Conservation (phyloP, 1,140 invertebrate genomes). For the Drosophila pruinosa region DNA sequence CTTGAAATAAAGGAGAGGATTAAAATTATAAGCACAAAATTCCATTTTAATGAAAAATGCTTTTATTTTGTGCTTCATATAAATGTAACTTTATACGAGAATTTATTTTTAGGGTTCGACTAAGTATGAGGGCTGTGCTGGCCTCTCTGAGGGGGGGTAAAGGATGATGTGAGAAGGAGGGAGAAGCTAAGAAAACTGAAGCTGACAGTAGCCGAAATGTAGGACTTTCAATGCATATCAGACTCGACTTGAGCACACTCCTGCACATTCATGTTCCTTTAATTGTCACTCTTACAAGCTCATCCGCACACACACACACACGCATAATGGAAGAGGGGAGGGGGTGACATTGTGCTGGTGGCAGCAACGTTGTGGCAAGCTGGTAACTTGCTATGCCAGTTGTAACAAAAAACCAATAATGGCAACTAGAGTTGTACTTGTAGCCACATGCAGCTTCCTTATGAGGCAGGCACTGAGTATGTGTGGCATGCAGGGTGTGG, state of each 20-base stretch:
- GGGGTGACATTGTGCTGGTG: conserved; percentile 6
- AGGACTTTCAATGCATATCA: conserved; percentile 33
- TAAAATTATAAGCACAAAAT: conserved; percentile 27
- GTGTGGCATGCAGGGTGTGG: neutral
- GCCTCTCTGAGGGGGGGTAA: no score
- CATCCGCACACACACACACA: neutral
- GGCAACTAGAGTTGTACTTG: conserved; percentile 31
- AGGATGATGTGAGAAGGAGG: neutral
- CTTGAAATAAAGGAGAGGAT: conserved; percentile 3
- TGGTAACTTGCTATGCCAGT: conserved; percentile 29
- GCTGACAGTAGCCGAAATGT: conserved; percentile 24
- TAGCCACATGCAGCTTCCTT: conserved; percentile 41
- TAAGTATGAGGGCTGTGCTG: no score
- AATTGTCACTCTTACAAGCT: conserved; percentile 38
- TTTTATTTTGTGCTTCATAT: neutral
- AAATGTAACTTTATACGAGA: conserved; percentile 16
- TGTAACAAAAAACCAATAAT: conserved; percentile 50
- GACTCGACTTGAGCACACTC: conserved; percentile 11
- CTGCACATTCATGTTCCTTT: conserved; percentile 28
- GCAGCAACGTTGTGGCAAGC: conserved; percentile 33
- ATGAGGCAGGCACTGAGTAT: neutral
- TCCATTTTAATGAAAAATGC: conserved; percentile 23
- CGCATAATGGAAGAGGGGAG: neutral
- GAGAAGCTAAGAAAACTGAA: conserved; percentile 7
- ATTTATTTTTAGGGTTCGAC: neutral